These are phyloP conservation scores for Zapus hudsonius DNA, from an alignment of 2,113 vertebrate species.

Conservation along the genomic window DNA sequence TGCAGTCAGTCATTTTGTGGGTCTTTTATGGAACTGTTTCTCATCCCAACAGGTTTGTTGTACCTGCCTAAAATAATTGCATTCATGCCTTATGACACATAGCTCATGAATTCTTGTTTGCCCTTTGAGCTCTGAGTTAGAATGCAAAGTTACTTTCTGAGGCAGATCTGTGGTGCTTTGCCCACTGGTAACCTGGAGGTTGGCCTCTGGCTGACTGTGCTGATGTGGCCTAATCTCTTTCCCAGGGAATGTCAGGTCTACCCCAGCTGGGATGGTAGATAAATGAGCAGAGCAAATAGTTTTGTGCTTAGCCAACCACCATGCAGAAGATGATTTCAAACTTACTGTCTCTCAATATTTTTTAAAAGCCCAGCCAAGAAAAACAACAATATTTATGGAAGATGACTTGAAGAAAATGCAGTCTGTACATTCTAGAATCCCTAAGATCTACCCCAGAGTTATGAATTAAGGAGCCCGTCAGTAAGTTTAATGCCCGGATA, in stretches of 20 bases:
- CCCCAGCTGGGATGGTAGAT: neutral
- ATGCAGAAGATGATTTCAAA: constrained; percentile 15
- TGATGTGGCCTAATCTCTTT: neutral
- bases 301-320: neutral
- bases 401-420: neutral
- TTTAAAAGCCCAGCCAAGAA: constrained; percentile 42
- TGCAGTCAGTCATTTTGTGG: neutral
- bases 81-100: neutral
- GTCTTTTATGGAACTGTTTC: neutral
- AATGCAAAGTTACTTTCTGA: neutral
- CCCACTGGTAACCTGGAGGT: neutral
- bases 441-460: constrained; percentile 23
- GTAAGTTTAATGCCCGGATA: neutral
- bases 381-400: constrained; percentile 49
- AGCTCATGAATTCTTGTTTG: neutral
- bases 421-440: neutral
- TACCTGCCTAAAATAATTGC: neutral
- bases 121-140: neutral
- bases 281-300: neutral
- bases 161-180: neutral
- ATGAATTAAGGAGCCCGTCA: constrained; percentile 33
- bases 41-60: neutral
- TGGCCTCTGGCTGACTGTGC: neutral
- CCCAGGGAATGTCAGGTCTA: neutral
- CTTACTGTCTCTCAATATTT: neutral